These are phyloP conservation scores for Onychostruthus taczanowskii DNA, from an alignment of 2,113 vertebrate species.

Conservation along the genomic window DNA sequence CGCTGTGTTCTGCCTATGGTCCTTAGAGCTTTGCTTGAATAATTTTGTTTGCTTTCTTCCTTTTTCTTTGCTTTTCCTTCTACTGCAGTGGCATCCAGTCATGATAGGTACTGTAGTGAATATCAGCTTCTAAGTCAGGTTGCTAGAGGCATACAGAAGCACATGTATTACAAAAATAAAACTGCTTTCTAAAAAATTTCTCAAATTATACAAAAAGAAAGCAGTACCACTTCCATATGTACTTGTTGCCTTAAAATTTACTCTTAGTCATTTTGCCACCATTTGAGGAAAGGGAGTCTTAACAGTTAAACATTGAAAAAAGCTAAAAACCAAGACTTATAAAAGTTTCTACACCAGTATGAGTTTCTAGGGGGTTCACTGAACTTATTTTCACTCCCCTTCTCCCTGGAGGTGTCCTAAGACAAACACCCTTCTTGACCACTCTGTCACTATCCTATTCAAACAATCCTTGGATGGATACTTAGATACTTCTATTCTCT, in stretches of 20 bases:
- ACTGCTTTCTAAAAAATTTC: not conserved
- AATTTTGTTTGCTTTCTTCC: not conserved
- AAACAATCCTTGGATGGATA: not conserved
- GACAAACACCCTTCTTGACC: not conserved
- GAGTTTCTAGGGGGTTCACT: rapidly evolving
- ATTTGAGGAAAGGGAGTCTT: not conserved
- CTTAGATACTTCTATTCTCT: not conserved
- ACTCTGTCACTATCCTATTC: not conserved
- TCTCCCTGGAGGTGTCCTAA: not conserved
- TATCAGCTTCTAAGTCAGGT: not conserved
- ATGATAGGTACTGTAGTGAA: not conserved
- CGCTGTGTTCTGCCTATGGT: not conserved
- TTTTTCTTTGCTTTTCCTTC: not conserved
- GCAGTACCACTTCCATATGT: not conserved
- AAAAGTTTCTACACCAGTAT: not conserved
- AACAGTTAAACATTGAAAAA: not conserved
- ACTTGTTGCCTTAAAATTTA: not conserved
- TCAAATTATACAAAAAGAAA: not conserved
- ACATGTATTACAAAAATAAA: not conserved
- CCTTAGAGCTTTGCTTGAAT: not conserved
- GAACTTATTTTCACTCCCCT: not conserved
- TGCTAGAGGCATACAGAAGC: not conserved
- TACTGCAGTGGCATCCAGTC: not conserved
- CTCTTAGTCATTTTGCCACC: not conserved
- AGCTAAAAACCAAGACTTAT: not conserved